Conservation (phyloP, 2,797 vertebrate genomes). For the Pantherophis alleghaniensis region DNA sequence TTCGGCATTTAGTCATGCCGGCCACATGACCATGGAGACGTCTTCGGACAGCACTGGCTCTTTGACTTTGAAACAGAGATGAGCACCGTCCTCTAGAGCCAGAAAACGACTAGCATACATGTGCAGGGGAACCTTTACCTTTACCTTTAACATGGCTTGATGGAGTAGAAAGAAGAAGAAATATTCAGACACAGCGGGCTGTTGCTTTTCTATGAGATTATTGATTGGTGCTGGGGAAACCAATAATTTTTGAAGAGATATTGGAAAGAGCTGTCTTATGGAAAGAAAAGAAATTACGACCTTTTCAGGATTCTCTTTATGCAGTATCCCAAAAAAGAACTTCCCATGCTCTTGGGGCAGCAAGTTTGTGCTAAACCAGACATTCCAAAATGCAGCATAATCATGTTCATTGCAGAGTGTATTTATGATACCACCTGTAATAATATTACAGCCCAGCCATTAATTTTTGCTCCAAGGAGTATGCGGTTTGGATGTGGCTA, state of each 20-base stretch:
- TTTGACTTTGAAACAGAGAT: too few species aligned
- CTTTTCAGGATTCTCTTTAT: background rate
- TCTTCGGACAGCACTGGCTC: too few species aligned
- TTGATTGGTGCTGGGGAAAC: background rate
- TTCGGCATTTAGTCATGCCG: too few species aligned
- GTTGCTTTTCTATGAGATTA: background rate
- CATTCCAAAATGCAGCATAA: background rate
- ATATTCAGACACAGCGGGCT: background rate
- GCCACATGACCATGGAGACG: too few species aligned
- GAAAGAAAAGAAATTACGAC: background rate
- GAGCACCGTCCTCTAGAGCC: too few species aligned
- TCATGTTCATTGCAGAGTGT: background rate
- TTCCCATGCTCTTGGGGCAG: background rate
- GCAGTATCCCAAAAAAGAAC: background rate
- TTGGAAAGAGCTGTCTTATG: background rate
- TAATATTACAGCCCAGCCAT: background rate
- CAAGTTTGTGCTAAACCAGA: background rate
- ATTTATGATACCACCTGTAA: background rate
- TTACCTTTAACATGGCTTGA: background rate
- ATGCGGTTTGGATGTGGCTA: background rate
- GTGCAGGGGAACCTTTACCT: too few species aligned
- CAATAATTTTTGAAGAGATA: background rate
- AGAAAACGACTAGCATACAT: too few species aligned
- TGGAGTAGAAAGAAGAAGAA: background rate
- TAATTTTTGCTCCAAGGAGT: background rate